Base-by-base conservation (phyloP, 30 jellyfish, hydroid and myxozoan genomes). In the Cassiopea xamachana region DNA sequence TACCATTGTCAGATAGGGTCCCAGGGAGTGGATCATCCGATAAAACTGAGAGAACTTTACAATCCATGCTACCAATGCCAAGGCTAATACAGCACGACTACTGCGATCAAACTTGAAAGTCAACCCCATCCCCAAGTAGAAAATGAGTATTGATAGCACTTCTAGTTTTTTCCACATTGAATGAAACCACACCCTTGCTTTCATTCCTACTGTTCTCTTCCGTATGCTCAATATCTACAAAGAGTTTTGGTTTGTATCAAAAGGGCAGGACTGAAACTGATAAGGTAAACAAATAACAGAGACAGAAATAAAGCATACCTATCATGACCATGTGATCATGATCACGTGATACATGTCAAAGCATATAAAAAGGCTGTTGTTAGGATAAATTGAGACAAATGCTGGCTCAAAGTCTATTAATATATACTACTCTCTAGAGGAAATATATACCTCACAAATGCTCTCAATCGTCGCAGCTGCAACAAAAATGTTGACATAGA, bases 401-500 rank as follows among this genome's bases (percentile, higher is more conserved):
- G 39, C 39, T 27, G 39, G 39, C 39, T 27, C 39, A 27, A 27
- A 27, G 39, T 27, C 39, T 27, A 27, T 27, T 27, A 27, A 27
- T 27, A 27, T 27, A 27, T 27, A 27, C 39, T 27, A 27, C 39
- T 27, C 39, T 27, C 39, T 27, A 27, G 39, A 55, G 7, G 12
- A 55, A 55, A 55, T 55, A 64, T 2, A 2, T 60, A 87, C 94
- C 94, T 87, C 90, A n/a, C 94, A 68, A 59, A 87, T 44, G 51
- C 77, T 89, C 58, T 87, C 94, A 47, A 87, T 9, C 2, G 90
- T 60, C 81, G 77, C 49, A n/a, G 94, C 83, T 1, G 77, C 69
- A 43, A 87, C 89, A 50, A 87, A 16, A 3, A 72, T 76, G 49
- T 49, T 44, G 67, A 75, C 86, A 50, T 62, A 60, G 46, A 12